Conservation (phyloP, 1,140 invertebrate genomes). For the Drosophila watanabei region DNA sequence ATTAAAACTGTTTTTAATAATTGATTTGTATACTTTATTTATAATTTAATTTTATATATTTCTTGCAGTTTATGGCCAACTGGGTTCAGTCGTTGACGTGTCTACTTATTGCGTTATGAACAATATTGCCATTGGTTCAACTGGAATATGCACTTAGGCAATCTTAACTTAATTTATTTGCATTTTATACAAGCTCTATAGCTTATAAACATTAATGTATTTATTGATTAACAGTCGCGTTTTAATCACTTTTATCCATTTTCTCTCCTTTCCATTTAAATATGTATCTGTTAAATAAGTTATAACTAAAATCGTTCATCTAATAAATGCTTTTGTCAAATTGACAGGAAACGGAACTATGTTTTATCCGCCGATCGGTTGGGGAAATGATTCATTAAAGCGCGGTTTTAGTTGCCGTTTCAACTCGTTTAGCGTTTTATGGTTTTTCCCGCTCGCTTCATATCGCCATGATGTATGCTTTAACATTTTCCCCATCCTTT, state of each 20-base stretch:
- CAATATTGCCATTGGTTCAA: slow-evolving; percentile 13
- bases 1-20: no score
- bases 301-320: not conserved
- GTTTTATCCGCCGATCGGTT: slow-evolving; percentile 20
- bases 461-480: slow-evolving; percentile 50
- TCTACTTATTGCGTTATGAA: not conserved
- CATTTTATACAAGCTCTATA: not conserved
- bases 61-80: slow-evolving; percentile 27
- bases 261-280: not conserved
- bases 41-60: not conserved
- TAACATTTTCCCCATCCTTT: slow-evolving; percentile 30
- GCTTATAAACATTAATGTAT: not conserved
- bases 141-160: slow-evolving; percentile 8
- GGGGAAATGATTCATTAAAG: slow-evolving; percentile 61
- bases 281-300: not conserved
- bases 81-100: not conserved
- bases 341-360: slow-evolving; percentile 14
- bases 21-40: not conserved
- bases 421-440: slow-evolving; percentile 29
- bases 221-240: not conserved
- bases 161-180: not conserved
- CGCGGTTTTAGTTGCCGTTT: slow-evolving; percentile 39
- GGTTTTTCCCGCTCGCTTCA: slow-evolving; percentile 4
- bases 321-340: slow-evolving; percentile 26
- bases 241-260: not conserved